Percentiles rank a stretch among this genome's conserved stretches.
These are phyloP conservation scores for Orchesella flavescens DNA, from an alignment of 2,888 invertebrate species.

Conservation along the genomic window DNA sequence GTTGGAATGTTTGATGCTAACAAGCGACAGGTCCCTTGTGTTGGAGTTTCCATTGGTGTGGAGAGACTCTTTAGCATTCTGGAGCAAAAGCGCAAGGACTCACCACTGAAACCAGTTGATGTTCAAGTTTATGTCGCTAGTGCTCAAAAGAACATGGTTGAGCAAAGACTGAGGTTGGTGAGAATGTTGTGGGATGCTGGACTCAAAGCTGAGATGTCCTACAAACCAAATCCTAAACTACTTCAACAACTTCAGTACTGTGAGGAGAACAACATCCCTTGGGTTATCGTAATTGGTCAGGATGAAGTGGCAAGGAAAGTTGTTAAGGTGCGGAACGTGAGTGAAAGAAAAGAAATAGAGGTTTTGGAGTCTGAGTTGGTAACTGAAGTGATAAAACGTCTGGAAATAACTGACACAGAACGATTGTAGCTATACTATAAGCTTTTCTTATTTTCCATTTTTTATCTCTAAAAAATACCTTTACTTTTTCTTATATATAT, in stretches of 20 bases:
- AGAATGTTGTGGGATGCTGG: conserved; percentile 90
- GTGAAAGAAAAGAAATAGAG: conserved; percentile 81
- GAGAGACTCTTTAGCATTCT: conserved; percentile 97
- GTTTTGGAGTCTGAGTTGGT: conserved; percentile 78
- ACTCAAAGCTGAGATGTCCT: conserved; percentile 93
- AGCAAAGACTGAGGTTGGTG: conserved; percentile 90
- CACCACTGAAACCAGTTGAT: conserved; percentile 87
- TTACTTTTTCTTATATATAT: too few species aligned
- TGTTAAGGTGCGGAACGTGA: conserved; percentile 89
- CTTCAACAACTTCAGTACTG: conserved; percentile 96
- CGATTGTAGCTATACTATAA: too few species aligned
- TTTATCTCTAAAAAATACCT: too few species aligned
- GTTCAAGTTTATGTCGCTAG: conserved; percentile 94
- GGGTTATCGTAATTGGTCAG: conserved; percentile 93
- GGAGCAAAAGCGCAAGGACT: conserved; percentile 81
- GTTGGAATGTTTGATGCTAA: conserved; percentile 98
- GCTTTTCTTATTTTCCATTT: too few species aligned
- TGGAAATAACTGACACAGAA: too few species aligned
- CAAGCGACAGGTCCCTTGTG: conserved; percentile 92
- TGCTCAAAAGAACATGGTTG: conserved; percentile 94
- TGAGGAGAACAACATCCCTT: conserved; percentile 92
- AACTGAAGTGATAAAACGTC: conserved; percentile 58
- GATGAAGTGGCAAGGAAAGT: conserved; percentile 90
- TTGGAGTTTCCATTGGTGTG: conserved; percentile 97
- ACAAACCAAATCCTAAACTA: conserved; percentile 96